Evolutionary conservation across 2,888 invertebrate genomes (phyloP), one percentile per base, ranked within the genome.

Genomic region (Orthonychiurus folsomi): DNA sequence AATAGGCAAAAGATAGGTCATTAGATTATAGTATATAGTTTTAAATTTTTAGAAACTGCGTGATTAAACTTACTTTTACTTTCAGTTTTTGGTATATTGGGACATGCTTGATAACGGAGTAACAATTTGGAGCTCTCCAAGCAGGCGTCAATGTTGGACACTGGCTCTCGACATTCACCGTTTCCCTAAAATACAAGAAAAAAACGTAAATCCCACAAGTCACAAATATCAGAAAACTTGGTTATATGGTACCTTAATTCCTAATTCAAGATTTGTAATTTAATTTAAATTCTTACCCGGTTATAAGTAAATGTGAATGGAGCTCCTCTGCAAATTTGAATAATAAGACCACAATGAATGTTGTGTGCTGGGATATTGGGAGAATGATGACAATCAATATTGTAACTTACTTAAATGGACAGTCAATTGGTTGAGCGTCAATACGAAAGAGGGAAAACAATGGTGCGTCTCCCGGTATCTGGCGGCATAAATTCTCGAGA

Each of bases 291-390:
- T 37, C 37, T 37, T 37, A 37, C 37, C 28, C 84, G 81, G 75
- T 82, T 87, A 77, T 91, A 91, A 1, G 86, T 85, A 78, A 91
- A 90, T 18, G 86, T 86, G 77, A 88, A 86, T 0, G 90, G 89
- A 60, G 88, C 87, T 27, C 86, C 84, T 58, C 72, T 72, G 56
- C 2, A 57, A 25, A n/a, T 20, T n/a, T 23, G 3, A 28, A 55
- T 5, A 12, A 55, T 55, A n/a, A 62, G 55, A 21, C 15, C 5
- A 55, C 3, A 60, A 28, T 12, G 20, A 26, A 9, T 23, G n/a
- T n/a, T n/a, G n/a, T n/a, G n/a, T n/a, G n/a, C n/a, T 47, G 47
- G 2, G 21, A 59, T 9, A 12, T 58, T 58, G 15, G 23, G 15
- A 23, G 18, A 59, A n/a, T 24, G 9, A 21, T 2, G 1, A 52